Conservation (phyloP, 1,140 invertebrate genomes). For the Lasioglossum albipes region DNA sequence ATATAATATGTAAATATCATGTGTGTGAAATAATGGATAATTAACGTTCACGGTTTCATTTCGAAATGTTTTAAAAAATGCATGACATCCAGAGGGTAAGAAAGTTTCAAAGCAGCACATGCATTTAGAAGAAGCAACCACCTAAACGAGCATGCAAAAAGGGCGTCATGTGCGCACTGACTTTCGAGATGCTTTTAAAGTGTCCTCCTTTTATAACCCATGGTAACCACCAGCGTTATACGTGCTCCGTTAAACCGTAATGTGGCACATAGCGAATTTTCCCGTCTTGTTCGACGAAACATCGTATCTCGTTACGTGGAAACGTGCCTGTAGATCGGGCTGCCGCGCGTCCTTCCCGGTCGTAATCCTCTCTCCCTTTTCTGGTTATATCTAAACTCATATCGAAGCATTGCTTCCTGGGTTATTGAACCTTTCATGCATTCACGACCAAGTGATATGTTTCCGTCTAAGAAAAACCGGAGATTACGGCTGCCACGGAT, state of each 20-base stretch:
- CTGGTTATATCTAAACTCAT: neutral
- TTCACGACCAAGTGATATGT: too few relatives aligned
- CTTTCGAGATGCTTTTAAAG: constrained; percentile 55
- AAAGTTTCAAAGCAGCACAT: constrained; percentile 35
- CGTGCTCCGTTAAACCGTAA: constrained; percentile 52
- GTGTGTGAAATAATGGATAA: too few relatives aligned
- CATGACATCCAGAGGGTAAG: constrained; percentile 21
- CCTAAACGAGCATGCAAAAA: constrained; percentile 1
- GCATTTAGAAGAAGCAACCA: constrained; percentile 15
- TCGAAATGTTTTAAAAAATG: neutral
- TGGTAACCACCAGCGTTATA: constrained; percentile 51
- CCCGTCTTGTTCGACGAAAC: constrained; percentile 13
- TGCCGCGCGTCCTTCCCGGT: neutral
- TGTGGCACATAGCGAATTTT: constrained; percentile 33
- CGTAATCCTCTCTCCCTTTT: constrained; percentile 3
- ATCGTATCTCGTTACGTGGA: constrained; percentile 33
- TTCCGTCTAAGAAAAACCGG: too few relatives aligned
- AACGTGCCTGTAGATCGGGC: constrained; percentile 41
- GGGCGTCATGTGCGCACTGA: constrained; percentile 23
- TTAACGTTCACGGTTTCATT: too few relatives aligned
- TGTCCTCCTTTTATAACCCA: constrained; percentile 51
- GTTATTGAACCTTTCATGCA: neutral
- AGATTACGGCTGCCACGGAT: too few relatives aligned
- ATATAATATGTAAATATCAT: too few relatives aligned
- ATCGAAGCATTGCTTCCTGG: neutral